Evolutionary conservation across 2,888 invertebrate genomes (phyloP).

Genomic region (Eilema caniola): DNA sequence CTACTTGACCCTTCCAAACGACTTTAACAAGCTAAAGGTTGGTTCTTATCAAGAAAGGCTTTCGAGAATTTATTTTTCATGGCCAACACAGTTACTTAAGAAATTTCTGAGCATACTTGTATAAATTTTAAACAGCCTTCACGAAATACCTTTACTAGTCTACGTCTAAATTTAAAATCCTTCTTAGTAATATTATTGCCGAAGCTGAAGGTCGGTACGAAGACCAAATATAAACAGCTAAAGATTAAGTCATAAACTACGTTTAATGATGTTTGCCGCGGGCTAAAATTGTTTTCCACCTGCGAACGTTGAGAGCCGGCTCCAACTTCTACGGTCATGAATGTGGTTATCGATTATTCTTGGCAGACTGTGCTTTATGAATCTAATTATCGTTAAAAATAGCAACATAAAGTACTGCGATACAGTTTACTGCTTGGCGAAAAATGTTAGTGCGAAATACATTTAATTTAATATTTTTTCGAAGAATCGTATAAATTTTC

Average conservation of each 20-base stretch:
- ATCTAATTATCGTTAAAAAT: conserved; percentile 26
- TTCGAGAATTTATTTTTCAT: conserved; percentile 17
- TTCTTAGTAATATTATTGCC: conserved; percentile 21
- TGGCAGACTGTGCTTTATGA: conserved; percentile 21
- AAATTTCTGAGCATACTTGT: conserved; percentile 20
- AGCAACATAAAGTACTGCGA: not conserved
- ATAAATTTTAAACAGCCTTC: conserved; percentile 27
- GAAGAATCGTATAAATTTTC: not conserved
- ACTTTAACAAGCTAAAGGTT: not conserved
- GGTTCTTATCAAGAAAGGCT: conserved; percentile 21
- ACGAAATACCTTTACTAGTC: conserved; percentile 25
- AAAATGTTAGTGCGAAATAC: not conserved
- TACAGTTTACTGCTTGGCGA: not conserved
- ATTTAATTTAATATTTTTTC: not conserved
- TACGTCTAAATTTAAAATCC: conserved; percentile 29
- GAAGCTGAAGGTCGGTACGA: conserved; percentile 38
- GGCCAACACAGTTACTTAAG: conserved; percentile 20
- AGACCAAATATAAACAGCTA: conserved; percentile 37
- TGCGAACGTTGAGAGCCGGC: conserved; percentile 18
- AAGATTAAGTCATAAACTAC: conserved; percentile 46
- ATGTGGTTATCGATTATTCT: conserved; percentile 24
- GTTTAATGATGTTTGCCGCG: conserved; percentile 35
- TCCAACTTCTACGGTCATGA: conserved; percentile 21
- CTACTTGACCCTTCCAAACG: not conserved
- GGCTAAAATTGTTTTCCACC: conserved; percentile 32